Evolutionary conservation across 1,140 invertebrate species (phyloP).

Genomic region (Nasonia vitripennis): DNA sequence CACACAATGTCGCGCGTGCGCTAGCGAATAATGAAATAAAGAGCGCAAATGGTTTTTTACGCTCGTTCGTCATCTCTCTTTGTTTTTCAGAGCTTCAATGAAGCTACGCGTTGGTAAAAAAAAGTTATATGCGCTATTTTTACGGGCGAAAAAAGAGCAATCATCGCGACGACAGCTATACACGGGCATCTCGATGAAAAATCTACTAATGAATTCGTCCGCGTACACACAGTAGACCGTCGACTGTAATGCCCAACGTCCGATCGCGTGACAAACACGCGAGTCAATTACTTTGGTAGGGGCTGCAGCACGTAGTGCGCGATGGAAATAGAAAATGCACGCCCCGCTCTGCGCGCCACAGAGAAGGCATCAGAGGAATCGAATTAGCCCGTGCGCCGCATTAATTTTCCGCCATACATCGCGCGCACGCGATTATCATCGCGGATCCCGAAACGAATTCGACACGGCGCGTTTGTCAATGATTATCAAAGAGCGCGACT

Average conservation of each 20-base stretch:
- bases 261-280: constrained; percentile 45
- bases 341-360: too few species aligned
- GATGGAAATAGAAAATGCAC: too few species aligned
- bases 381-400: not conserved
- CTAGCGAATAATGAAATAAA: not conserved
- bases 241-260: not conserved
- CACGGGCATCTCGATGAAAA: constrained; percentile 4
- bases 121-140: not conserved
- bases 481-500: not conserved
- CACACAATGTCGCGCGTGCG: not conserved
- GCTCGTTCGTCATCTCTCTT: too few species aligned
- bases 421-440: not conserved
- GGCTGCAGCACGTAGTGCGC: too few species aligned
- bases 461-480: not conserved
- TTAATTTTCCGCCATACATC: not conserved
- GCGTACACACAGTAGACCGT: not conserved
- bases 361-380: not conserved
- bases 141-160: too few species aligned
- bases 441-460: not conserved
- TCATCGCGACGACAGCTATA: not conserved
- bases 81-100: too few species aligned
- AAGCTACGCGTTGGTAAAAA: too few species aligned
- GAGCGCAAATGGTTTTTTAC: not conserved
- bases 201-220: constrained; percentile 25
- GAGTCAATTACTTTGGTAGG: constrained; percentile 12